Evolutionary conservation across 1,140 invertebrate species (phyloP).

Genomic region (Apocrypta bakeri): DNA sequence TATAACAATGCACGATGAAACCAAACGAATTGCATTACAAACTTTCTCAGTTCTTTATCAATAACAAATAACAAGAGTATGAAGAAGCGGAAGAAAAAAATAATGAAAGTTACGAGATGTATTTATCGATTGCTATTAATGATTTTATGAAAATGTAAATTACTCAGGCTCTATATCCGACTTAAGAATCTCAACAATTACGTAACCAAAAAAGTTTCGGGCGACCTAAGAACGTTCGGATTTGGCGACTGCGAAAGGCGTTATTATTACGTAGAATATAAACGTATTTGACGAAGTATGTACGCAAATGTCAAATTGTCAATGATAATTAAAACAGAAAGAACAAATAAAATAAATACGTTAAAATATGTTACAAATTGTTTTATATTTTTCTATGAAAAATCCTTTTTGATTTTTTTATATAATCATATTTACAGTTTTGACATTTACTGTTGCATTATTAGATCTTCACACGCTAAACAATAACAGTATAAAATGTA

Average conservation of each 20-base stretch:
- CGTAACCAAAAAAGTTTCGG: not conserved
- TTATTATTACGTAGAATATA: conserved; percentile 52
- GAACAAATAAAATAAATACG: conserved; percentile 27
- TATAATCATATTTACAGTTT: conserved; percentile 14
- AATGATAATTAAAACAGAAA: conserved; percentile 57
- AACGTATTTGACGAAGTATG: conserved; percentile 52
- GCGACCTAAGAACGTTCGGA: not conserved
- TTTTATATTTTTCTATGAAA: not conserved
- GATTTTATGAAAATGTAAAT: conserved; percentile 2
- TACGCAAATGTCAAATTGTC: conserved; percentile 49
- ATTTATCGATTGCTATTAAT: conserved; percentile 25
- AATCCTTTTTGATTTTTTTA: not conserved
- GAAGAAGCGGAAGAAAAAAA: too few relatives aligned
- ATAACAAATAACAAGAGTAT: too few relatives aligned
- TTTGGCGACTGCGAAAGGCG: conserved; percentile 28
- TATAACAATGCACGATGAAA: conserved; percentile 27
- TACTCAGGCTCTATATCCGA: not conserved
- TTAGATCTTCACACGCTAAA: conserved; percentile 30
- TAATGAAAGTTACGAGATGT: not conserved
- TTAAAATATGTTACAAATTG: not conserved
- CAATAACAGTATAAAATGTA: conserved; percentile 9
- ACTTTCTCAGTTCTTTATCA: not conserved
- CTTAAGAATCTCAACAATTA: not conserved
- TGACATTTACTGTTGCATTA: conserved; percentile 18
- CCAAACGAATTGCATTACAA: conserved; percentile 43